These are phyloP conservation scores for Ammospiza caudacuta DNA, from an alignment of 2,113 vertebrate genomes.

Conservation along the genomic window DNA sequence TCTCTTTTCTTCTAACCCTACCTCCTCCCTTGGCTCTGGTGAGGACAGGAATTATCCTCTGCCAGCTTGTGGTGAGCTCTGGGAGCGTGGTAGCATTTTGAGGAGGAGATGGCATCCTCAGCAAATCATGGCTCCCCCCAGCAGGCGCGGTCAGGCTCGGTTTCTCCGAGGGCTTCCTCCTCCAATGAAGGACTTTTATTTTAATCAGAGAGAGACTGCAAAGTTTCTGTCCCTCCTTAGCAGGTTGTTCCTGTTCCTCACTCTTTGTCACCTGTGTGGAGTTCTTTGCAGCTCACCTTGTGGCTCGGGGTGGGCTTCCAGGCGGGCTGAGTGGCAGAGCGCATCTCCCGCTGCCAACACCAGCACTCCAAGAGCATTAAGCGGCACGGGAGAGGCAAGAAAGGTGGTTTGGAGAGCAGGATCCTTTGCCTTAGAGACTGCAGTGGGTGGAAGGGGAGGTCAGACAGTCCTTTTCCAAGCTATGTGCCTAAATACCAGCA, in stretches of 20 bases:
- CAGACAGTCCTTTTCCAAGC: not conserved
- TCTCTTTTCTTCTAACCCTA: not conserved
- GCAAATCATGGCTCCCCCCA: not conserved
- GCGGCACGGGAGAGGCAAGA: not conserved
- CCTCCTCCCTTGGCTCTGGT: not conserved
- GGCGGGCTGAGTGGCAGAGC: not conserved
- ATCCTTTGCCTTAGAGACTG: constrained; percentile 45
- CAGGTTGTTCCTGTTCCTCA: not conserved
- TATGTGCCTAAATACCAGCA: constrained; percentile 48
- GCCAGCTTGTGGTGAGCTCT: not conserved
- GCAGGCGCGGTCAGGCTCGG: not conserved
- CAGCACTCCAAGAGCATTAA: constrained; percentile 36
- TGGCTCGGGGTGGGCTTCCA: not conserved
- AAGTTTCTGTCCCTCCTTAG: not conserved
- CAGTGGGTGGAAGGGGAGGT: not conserved
- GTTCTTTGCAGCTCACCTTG: not conserved
- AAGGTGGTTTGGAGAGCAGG: not conserved
- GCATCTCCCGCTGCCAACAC: not conserved
- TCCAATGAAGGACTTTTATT: constrained; percentile 11
- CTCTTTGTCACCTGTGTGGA: not conserved
- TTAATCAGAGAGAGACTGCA: not conserved
- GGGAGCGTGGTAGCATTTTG: not conserved
- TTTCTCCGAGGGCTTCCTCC: constrained; percentile 34
- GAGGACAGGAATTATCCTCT: not conserved
- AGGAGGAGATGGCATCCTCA: not conserved